phyloP scores from a whole-genome alignment of 2,888 invertebrate genomes.

The Tiphia femorata region DNA sequence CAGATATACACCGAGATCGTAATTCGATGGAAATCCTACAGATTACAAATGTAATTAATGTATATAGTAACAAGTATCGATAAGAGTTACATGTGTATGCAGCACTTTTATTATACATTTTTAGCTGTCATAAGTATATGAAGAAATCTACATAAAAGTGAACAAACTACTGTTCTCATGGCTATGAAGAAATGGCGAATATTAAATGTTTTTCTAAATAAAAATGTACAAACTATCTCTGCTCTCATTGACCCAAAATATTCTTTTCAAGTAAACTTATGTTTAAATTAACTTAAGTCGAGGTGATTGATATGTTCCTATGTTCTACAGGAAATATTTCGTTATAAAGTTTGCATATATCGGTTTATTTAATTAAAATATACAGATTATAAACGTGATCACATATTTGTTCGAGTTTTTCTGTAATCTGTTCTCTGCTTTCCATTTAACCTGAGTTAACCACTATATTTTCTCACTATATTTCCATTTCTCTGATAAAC shows the following conservation, averaged over 20 bases:
- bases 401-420: constrained; percentile 58
- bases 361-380: constrained; percentile 65
- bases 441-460: constrained; percentile 46
- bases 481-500: constrained; percentile 21
- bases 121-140: too few relatives aligned
- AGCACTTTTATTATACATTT: constrained; percentile 5
- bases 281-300: too few relatives aligned
- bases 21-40: background rate
- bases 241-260: too few relatives aligned
- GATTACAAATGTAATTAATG: constrained; percentile 2
- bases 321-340: too few relatives aligned
- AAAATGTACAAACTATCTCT: too few relatives aligned
- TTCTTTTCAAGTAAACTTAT: too few relatives aligned
- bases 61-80: constrained; percentile 7
- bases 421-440: constrained; percentile 23
- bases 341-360: constrained; percentile 38
- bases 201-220: too few relatives aligned
- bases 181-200: too few relatives aligned
- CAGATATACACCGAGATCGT: too few relatives aligned
- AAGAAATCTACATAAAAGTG: constrained; percentile 7
- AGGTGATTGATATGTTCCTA: too few relatives aligned
- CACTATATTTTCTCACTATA: constrained; percentile 30
- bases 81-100: constrained; percentile 5
- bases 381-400: constrained; percentile 64
- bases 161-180: too few relatives aligned